A percentile compares a stretch with the other conserved stretches of the same genome.
Evolutionary conservation across 2,797 vertebrate genomes (phyloP).

Genomic region (Pteronotus mesoamericanus): DNA sequence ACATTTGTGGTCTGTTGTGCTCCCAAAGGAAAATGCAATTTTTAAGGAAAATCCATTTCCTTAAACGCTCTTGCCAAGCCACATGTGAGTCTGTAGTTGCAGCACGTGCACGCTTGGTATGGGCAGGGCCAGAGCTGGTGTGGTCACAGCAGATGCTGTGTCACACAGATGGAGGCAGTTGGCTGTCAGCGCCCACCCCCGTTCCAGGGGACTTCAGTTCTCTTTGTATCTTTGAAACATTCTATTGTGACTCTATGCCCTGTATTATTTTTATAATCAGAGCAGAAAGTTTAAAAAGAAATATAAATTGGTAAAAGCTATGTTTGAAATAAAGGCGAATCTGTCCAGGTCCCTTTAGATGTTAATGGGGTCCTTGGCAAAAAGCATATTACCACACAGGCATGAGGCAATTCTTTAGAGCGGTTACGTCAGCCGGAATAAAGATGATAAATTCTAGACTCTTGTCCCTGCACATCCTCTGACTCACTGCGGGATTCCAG

Average conservation of each 20-base stretch:
- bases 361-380: conserved; percentile 19
- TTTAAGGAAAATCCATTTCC: too few relatives aligned
- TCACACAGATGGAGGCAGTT: fast-evolving
- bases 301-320: conserved; percentile 12
- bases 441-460: conserved; percentile 53
- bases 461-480: conserved; percentile 16
- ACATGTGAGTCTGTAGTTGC: not conserved
- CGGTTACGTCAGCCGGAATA: conserved; percentile 60
- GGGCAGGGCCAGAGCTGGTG: not conserved
- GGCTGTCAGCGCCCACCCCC: not conserved
- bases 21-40: not conserved
- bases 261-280: not conserved
- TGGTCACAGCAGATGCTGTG: not conserved
- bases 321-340: conserved; percentile 15
- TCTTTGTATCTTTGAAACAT: not conserved
- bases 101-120: fast-evolving
- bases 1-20: not conserved
- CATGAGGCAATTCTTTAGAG: conserved; percentile 59
- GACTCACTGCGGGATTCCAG: conserved; percentile 42
- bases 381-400: conserved; percentile 61
- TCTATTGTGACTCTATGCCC: not conserved
- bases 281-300: conserved; percentile 25
- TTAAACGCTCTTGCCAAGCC: not conserved
- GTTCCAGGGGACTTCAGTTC: not conserved
- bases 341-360: not conserved